These are phyloP conservation scores for Anarsia innoxiella DNA, from an alignment of 2,888 invertebrate species.

Conservation along the genomic window DNA sequence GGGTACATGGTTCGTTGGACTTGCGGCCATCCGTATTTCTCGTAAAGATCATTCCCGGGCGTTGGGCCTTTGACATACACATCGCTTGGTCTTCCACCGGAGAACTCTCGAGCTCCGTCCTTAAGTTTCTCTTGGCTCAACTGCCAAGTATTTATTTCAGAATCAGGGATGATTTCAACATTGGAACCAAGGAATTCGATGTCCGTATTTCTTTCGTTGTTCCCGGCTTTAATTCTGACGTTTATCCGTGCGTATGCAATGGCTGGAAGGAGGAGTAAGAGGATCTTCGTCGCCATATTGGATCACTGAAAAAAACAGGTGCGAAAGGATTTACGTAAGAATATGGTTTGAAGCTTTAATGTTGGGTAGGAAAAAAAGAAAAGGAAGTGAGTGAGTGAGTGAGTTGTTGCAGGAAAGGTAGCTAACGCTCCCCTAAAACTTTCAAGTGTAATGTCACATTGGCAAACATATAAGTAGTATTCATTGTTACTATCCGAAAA, in stretches of 20 bases:
- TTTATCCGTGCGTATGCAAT: not conserved
- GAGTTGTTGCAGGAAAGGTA: too few relatives aligned
- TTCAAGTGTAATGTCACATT: too few relatives aligned
- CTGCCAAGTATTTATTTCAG: not conserved
- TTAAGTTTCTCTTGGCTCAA: not conserved
- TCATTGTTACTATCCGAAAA: too few relatives aligned
- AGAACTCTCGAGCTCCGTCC: not conserved
- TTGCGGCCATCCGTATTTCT: constrained; percentile 19
- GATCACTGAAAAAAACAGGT: not conserved
- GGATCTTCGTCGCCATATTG: not conserved
- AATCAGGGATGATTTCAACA: not conserved
- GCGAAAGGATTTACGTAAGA: too few relatives aligned
- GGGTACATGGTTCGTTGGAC: constrained; percentile 18
- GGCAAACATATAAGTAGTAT: too few relatives aligned
- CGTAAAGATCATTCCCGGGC: constrained; percentile 27
- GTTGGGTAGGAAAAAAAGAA: too few relatives aligned
- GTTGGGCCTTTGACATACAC: constrained; percentile 22
- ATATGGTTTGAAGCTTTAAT: too few relatives aligned
- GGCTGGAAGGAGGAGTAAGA: not conserved
- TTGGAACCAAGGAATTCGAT: not conserved
- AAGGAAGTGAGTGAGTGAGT: too few relatives aligned
- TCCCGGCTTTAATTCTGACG: not conserved
- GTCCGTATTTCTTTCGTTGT: not conserved
- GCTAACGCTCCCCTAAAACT: too few relatives aligned
- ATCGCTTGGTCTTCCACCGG: constrained; percentile 13